Evolutionary conservation across 1,140 invertebrate genomes (phyloP).

Genomic region (Dermatophagoides farinae): DNA sequence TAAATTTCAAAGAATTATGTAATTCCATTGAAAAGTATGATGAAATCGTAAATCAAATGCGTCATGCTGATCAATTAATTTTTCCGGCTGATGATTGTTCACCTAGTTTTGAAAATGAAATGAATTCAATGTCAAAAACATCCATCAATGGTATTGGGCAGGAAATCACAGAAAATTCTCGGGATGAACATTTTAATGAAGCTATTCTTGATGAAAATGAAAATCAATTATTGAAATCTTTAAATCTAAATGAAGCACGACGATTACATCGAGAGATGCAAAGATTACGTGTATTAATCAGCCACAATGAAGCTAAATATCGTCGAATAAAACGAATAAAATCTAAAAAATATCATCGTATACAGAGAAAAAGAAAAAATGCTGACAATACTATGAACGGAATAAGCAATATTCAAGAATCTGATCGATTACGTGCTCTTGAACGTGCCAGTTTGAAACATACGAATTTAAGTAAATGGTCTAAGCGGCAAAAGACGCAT

Average conservation of each 20-base stretch:
- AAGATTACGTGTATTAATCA: slow-evolving; percentile 51
- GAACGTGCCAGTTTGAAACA: slow-evolving; percentile 79
- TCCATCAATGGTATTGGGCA: too few relatives aligned
- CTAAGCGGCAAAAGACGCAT: slow-evolving; percentile 60
- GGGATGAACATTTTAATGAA: too few relatives aligned
- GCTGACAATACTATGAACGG: too few relatives aligned
- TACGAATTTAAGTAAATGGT: slow-evolving; percentile 81
- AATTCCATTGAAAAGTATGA: slow-evolving; percentile 63
- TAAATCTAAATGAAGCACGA: slow-evolving; percentile 58
- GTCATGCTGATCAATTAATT: slow-evolving; percentile 46
- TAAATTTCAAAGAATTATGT: slow-evolving; percentile 52
- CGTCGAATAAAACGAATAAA: slow-evolving; percentile 40
- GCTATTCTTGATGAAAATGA: slow-evolving; percentile 29
- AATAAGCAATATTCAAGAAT: slow-evolving; percentile 55
- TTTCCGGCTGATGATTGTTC: slow-evolving; percentile 59
- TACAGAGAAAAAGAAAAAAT: slow-evolving; percentile 60
- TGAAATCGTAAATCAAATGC: slow-evolving; percentile 52
- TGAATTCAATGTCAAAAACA: too few relatives aligned
- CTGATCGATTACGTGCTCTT: slow-evolving; percentile 60
- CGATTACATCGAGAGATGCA: slow-evolving; percentile 48
- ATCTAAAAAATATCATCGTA: slow-evolving; percentile 43
- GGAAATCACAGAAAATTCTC: too few relatives aligned
- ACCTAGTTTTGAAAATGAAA: too few relatives aligned
- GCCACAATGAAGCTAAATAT: slow-evolving; percentile 36
- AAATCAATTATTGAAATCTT: slow-evolving; percentile 29